Evolutionary conservation across 2,113 vertebrate species (phyloP), one percentile per base, ranked within the genome.

Genomic region (Callipepla californica): DNA sequence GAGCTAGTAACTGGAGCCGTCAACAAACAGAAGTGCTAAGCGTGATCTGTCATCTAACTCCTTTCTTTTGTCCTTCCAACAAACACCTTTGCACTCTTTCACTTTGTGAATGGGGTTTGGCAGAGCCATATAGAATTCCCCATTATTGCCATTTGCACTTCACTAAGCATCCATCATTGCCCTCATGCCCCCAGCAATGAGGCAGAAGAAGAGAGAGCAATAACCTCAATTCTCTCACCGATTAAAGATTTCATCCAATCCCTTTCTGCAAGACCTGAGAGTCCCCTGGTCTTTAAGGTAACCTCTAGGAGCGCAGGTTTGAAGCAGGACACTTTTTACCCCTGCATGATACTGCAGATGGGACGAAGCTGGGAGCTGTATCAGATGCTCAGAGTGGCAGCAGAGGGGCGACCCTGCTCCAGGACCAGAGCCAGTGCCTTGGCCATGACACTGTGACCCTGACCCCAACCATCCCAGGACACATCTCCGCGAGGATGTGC

Each of bases 21-120:
- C 0, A 0, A 85, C 73, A 92, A 92, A 86, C 83, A 94, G 61
- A 94, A 96, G 78, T 30, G 84, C 91, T 92, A 85, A 93, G 87
- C 7, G 1, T 67, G 81, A 82, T 92, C 89, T 93, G 68, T 89
- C 95, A 93, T 80, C 72, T 67, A 53, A 85, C 62, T 90, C 84
- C 74, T 89, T 89, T 94, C 25, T 57, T 94, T 93, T 94, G 87
- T 92, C 81, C 78, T 87, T 93, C 92, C 92, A 94, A 82, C 89
- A 95, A 85, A 50, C 1, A 53, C 50, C 70, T 87, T 94, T 78
- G 80, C 74, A 70, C 87, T 79, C 84, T 89, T 91, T 91, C 62
- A 6, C 66, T 92, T 85, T 89, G 67, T 95, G 84, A 95, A 91
- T 77, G 91, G 78, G 74, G 26, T 87, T 96, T 93, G 91, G 89